These are phyloP conservation scores for Drosophila mercatorum DNA, from an alignment of 2,888 invertebrate genomes.

Conservation along the genomic window DNA sequence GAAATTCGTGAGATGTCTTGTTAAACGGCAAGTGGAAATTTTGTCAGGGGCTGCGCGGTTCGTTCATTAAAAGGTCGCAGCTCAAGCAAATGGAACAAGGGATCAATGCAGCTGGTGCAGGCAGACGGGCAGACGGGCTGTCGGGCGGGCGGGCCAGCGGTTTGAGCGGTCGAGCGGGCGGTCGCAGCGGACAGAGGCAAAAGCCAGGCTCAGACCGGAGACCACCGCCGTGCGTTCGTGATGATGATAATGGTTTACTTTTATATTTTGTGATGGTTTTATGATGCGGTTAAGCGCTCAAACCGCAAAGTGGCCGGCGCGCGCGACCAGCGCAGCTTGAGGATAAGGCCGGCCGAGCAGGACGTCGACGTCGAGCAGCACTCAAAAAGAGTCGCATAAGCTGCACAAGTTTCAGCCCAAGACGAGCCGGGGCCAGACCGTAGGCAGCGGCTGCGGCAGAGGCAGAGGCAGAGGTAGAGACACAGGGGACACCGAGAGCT, in stretches of 20 bases:
- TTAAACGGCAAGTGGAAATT: constrained; percentile 47
- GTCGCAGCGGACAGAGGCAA: constrained; percentile 15
- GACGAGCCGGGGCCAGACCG: constrained; percentile 5
- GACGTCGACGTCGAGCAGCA: constrained; percentile 13
- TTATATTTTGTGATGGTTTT: constrained; percentile 77
- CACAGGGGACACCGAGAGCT: constrained; percentile 25
- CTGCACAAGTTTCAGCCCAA: constrained; percentile 70
- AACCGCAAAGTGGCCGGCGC: constrained; percentile 76
- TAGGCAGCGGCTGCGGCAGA: neutral
- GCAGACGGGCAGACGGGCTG: constrained; percentile 16
- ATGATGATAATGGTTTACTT: constrained; percentile 78
- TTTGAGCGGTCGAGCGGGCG: constrained; percentile 21
- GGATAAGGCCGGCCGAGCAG: constrained; percentile 13
- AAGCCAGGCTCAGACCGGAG: constrained; percentile 31
- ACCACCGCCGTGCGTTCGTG: constrained; percentile 67
- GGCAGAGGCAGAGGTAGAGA: neutral
- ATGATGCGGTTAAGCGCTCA: constrained; percentile 79
- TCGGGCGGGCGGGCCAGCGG: constrained; percentile 13
- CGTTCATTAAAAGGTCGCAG: constrained; percentile 56
- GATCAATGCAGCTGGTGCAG: constrained; percentile 59
- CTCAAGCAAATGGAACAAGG: constrained; percentile 30
- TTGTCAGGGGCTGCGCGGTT: constrained; percentile 26
- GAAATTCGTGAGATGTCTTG: constrained; percentile 20
- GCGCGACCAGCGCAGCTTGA: constrained; percentile 39
- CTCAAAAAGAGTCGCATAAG: constrained; percentile 62